Base-by-base conservation (phyloP, 2,888 invertebrate species). In the Trichogramma evanescens region DNA sequence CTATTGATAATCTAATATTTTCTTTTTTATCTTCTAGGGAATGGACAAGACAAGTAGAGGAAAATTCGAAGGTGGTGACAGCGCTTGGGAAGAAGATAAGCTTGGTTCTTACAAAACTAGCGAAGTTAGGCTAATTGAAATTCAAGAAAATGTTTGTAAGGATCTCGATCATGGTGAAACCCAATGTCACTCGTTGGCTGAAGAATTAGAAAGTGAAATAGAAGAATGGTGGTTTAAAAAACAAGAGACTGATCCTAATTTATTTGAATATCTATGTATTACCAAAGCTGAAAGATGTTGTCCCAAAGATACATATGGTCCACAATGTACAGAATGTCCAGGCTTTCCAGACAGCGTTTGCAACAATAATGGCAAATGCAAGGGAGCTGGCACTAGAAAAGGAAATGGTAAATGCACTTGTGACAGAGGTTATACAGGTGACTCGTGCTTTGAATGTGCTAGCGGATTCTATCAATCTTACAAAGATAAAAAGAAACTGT, bases 361-460 rank as follows among this genome's bases (percentile, higher is more conserved):
- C 75, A 86, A 78, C 66, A 89, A 87, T 3, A 91, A 89, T 79
- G 95, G 96, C 1, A 88, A 86, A 75, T 90, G 89, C 75, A 83
- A 84, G 82, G 97, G 97, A 0, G 87, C 88, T 64, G 97, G 97
- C 0, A 95, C 95, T 0, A 82, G 96, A 50, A 92, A 92, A 77
- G 98, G 98, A 0, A 93, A 89, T 72, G 98, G 97, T 0, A 86
- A 88, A 63, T 98, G 98, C 74, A 79, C 83, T 9, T 98, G 97
- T 77, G 87, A 94, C 70, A 71, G 76, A 5, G 96, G 94, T 0
- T 97, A 97, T 74, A 71, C 76, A 0, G 65, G 65, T 7, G 83
- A 85, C 0, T 77, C 81, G 40, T 98, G 98, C 78, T 83, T 87
- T 57, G 79, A 82, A n/a, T 98, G 98, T 77, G 82, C 83, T 9